Evolutionary conservation across 2,797 vertebrate species (phyloP).

Genomic region (Hydrophis major): DNA sequence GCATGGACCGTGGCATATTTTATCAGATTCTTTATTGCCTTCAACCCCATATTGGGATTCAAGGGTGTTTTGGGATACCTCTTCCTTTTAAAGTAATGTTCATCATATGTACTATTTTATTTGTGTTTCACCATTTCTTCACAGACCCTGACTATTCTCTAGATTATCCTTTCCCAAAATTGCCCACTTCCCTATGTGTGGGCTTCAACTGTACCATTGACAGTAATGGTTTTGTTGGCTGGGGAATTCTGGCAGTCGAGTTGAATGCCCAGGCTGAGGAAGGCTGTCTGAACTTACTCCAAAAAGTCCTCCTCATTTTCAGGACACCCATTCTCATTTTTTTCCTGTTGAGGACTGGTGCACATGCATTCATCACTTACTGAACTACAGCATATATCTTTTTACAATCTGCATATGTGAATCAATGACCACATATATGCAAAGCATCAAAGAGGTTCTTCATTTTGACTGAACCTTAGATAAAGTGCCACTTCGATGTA

Average conservation of each 20-base stretch:
- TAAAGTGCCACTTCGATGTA: not conserved
- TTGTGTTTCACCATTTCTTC: not conserved
- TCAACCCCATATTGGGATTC: slow-evolving; percentile 73
- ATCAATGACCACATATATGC: not conserved
- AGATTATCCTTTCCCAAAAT: not conserved
- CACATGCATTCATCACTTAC: not conserved
- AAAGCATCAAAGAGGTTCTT: not conserved
- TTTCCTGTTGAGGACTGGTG: not conserved
- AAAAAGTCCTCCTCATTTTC: not conserved
- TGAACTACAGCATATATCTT: not conserved
- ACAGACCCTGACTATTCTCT: not conserved
- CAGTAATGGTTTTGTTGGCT: not conserved
- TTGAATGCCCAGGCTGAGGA: not conserved
- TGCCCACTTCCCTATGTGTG: not conserved
- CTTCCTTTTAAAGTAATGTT: slow-evolving; percentile 75
- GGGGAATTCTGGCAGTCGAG: not conserved
- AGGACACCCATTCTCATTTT: not conserved
- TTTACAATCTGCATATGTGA: not conserved
- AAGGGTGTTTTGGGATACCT: slow-evolving; percentile 73
- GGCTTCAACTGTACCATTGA: not conserved
- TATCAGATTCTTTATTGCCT: slow-evolving; percentile 72
- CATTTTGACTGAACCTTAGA: not conserved
- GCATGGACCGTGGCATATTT: slow-evolving; percentile 82
- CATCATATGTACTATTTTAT: not conserved
- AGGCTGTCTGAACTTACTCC: not conserved